Base-by-base conservation (phyloP, 2,888 invertebrate species). In the Dorcus hopei region DNA sequence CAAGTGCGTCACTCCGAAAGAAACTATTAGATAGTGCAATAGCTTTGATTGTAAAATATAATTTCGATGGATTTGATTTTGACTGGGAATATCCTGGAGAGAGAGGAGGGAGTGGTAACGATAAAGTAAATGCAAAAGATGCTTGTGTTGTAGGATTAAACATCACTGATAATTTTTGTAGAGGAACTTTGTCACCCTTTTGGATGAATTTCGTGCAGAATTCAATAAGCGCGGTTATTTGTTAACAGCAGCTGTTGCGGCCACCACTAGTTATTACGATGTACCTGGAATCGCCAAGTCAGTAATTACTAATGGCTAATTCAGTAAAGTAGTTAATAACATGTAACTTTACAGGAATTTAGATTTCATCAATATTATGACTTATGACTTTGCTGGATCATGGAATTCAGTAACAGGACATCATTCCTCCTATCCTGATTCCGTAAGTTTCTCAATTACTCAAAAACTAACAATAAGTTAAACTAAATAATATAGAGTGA, bases 31-130 rank as follows among this genome's bases (percentile, higher is more conserved):
- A 80, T 4, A 85, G 83, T 53, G 82, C 83, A 0, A 69, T 85
- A 0, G 67, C 74, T 0, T 83, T 87, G 69, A 65, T 88, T 0
- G 69, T 74, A 41, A 77, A 78, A 3, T 77, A 87, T 67, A 79
- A 79, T 0, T 90, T 90, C 61, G 86, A 90, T 67, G 90, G 90
- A 1, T 76, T 89, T 0, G 89, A 90, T 68, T 47, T 90, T 0
- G 88, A 89, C 70, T 90, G 89, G 89, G 87, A 88, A 67, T 88
- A 87, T 63, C 88, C 88, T 0, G 82, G 79, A 51, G 81, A 83
- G 42, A 75, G 85, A 38, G 58, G 48, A 6, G 85, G n/a, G n/a
- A n/a, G 86, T 59, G 8, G 62, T 5, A 60, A 47, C 5, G 77
- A 77, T 56, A 70, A 70, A 53, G 74, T 72, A 26, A 26, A 5